A percentile compares a stretch with the other conserved stretches of the same genome.
phyloP scores from a whole-genome alignment of 2,888 invertebrate species.

The Acrobeloides nanus region DNA sequence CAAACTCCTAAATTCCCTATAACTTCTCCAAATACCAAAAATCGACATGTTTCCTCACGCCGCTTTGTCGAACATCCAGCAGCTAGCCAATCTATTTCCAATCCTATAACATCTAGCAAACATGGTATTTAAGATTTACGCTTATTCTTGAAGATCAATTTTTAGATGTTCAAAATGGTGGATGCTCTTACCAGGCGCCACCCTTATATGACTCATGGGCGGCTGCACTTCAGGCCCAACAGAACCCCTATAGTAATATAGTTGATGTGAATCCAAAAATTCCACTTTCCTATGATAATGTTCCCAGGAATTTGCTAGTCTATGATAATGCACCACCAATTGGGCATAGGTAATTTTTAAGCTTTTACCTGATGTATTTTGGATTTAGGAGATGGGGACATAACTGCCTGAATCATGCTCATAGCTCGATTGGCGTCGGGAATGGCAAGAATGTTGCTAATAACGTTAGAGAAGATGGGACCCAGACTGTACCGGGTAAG shows the following conservation, averaged over 20 bases:
- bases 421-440: constrained; percentile 1
- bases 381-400: constrained; percentile 23
- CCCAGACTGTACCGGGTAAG: constrained; percentile 21
- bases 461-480: constrained; percentile 17
- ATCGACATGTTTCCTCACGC: too few relatives aligned
- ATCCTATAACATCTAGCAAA: too few relatives aligned
- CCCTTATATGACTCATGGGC: constrained; percentile 21
- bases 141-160: too few relatives aligned
- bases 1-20: too few relatives aligned
- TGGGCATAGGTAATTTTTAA: constrained; percentile 7
- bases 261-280: constrained; percentile 11
- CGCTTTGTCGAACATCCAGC: too few relatives aligned
- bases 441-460: constrained; percentile 3
- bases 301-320: constrained; percentile 15
- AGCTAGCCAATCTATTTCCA: too few relatives aligned
- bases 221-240: constrained; percentile 2
- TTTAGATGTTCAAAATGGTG: too few relatives aligned
- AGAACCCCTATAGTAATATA: constrained; percentile 3
- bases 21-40: too few relatives aligned
- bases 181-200: constrained; percentile 26
- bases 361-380: not conserved
- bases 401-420: too few relatives aligned
- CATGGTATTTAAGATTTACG: too few relatives aligned
- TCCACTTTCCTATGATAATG: constrained; percentile 21
- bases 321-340: constrained; percentile 28